phyloP scores from a whole-genome alignment of 2,113 vertebrate genomes.

The Cygnus atratus region DNA sequence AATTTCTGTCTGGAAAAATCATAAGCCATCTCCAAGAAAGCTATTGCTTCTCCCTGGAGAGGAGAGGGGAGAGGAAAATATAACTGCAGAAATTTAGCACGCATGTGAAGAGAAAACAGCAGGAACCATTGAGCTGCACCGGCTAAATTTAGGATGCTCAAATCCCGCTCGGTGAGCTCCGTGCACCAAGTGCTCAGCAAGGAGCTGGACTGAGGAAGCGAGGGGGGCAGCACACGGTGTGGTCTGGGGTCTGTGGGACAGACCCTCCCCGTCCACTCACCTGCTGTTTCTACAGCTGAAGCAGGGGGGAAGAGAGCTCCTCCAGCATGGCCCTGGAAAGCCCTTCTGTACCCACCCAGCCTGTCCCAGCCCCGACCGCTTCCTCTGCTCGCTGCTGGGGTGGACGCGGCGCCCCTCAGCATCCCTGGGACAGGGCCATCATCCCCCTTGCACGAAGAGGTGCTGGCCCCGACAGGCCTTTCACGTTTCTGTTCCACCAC shows the following conservation, averaged over 20 bases:
- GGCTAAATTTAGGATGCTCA: background rate
- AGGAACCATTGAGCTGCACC: background rate
- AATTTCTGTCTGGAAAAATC: constrained; percentile 55
- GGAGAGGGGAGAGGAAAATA: background rate
- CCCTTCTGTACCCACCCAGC: background rate
- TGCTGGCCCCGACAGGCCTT: too few species aligned
- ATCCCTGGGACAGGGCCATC: too few species aligned
- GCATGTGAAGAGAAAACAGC: background rate
- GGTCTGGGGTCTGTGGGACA: background rate
- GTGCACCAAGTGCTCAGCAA: background rate
- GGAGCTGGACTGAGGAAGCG: background rate
- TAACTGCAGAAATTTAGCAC: background rate
- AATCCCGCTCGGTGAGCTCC: background rate
- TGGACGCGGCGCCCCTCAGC: too few species aligned
- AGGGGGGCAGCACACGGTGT: accelerated
- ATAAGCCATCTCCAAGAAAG: constrained; percentile 36
- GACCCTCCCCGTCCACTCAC: background rate
- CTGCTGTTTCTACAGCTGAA: background rate
- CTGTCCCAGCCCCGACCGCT: too few species aligned
- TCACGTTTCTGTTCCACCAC: background rate
- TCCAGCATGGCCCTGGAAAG: background rate
- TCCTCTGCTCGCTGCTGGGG: too few species aligned
- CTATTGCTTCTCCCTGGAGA: constrained; percentile 22
- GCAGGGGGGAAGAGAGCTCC: background rate
- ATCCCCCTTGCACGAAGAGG: too few species aligned